Evolutionary conservation across 2,113 vertebrate genomes (phyloP).

Genomic region (Vireo altiloquus): DNA sequence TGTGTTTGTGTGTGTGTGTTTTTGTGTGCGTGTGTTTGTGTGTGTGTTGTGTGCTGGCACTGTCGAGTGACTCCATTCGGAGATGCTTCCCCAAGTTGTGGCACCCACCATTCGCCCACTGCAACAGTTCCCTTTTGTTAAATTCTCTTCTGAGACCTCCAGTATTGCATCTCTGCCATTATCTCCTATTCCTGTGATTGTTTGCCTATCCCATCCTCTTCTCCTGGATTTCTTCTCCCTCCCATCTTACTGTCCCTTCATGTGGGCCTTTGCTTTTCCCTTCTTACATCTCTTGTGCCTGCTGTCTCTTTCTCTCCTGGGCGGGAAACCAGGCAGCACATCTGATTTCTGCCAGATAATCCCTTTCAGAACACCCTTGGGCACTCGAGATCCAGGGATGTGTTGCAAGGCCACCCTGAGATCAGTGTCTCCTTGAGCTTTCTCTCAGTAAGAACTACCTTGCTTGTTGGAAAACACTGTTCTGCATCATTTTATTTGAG

Average conservation of each 20-base stretch:
- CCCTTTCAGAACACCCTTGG: not conserved
- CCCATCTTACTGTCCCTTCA: not conserved
- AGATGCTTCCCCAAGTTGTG: too few relatives aligned
- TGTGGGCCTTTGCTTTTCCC: not conserved
- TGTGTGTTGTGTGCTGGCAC: too few relatives aligned
- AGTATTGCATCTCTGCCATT: not conserved
- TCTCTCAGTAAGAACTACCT: not conserved
- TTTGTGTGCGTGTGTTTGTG: too few relatives aligned
- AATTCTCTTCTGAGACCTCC: not conserved
- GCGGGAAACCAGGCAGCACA: not conserved
- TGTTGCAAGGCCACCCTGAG: not conserved
- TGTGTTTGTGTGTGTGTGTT: too few relatives aligned
- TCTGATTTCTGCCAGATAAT: not conserved
- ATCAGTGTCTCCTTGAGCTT: not conserved
- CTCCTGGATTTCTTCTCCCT: not conserved
- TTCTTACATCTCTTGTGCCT: not conserved
- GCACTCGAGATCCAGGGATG: not conserved
- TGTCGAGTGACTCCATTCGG: too few relatives aligned
- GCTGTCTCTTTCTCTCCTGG: not conserved
- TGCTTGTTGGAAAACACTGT: not conserved
- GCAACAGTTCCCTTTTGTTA: not conserved
- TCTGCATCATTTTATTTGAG: not conserved
- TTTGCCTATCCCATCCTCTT: not conserved
- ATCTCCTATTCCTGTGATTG: not conserved
- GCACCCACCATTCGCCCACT: too few relatives aligned